Conservation (phyloP, 2,888 invertebrate species). For the Microchrysa polita region DNA sequence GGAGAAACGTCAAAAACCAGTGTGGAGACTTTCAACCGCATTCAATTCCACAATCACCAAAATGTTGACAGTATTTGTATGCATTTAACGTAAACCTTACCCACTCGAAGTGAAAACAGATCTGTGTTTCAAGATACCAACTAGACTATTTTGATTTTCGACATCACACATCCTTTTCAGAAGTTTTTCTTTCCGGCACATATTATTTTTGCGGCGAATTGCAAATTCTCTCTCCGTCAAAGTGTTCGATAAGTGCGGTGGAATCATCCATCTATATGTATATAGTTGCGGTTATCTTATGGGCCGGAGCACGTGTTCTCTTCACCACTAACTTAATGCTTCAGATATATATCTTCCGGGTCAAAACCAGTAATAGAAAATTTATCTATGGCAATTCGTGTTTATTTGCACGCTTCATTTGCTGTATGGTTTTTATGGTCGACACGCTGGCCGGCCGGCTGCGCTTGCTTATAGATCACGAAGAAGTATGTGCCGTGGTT, state of each 20-base stretch:
- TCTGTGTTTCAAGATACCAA: too few relatives aligned
- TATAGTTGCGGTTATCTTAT: conserved; percentile 28
- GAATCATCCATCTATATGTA: too few relatives aligned
- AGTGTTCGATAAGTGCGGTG: conserved; percentile 27
- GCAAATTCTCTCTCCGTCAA: conserved; percentile 27
- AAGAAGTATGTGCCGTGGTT: conserved; percentile 5
- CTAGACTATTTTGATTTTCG: too few relatives aligned
- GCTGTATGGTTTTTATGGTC: conserved; percentile 43
- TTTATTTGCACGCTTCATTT: conserved; percentile 51
- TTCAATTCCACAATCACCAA: too few relatives aligned
- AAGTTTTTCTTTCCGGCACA: not conserved
- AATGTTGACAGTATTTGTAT: too few relatives aligned
- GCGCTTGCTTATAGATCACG: conserved; percentile 7
- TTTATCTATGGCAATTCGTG: conserved; percentile 49
- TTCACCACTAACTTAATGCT: conserved; percentile 23
- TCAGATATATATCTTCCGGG: conserved; percentile 48
- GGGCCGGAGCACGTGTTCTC: conserved; percentile 47
- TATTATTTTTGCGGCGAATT: conserved; percentile 36
- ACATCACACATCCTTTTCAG: too few relatives aligned
- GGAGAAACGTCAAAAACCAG: too few relatives aligned
- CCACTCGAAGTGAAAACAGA: too few relatives aligned
- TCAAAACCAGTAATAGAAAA: conserved; percentile 49
- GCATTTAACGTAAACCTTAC: too few relatives aligned
- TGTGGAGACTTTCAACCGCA: too few relatives aligned
- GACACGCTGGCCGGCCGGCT: not conserved